phyloP scores from a whole-genome alignment of 2,113 vertebrate species.

The Actenoides lindsayi region DNA sequence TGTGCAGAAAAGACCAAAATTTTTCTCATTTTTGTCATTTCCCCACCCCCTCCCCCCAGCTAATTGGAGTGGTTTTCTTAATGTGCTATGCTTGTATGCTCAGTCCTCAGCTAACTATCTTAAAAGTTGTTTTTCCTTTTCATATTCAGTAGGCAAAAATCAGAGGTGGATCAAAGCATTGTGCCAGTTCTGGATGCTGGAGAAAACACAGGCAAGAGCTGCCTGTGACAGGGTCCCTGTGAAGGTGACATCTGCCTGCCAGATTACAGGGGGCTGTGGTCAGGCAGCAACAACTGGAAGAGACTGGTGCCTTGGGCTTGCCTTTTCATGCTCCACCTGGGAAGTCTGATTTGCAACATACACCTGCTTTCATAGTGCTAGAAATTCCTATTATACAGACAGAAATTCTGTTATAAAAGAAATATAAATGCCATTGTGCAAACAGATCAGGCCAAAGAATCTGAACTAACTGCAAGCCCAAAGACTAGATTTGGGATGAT shows the following conservation, averaged over 20 bases:
- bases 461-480: background rate
- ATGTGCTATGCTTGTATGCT: background rate
- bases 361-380: background rate
- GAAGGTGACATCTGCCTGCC: background rate
- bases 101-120: background rate
- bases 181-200: background rate
- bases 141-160: background rate
- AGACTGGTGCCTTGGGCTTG: background rate
- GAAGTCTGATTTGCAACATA: background rate
- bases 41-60: background rate
- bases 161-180: background rate
- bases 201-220: background rate
- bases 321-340: background rate
- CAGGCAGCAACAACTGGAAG: background rate
- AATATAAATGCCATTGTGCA: background rate
- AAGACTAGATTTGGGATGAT: background rate
- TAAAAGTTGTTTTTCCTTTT: background rate
- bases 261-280: background rate
- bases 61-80: background rate
- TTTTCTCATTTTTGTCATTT: conserved; percentile 15
- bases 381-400: background rate
- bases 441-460: background rate
- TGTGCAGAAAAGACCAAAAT: background rate
- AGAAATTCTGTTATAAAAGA: background rate
- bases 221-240: background rate